Base-by-base conservation (phyloP, 1,140 invertebrate species). In the Choristoneura fumiferana region DNA sequence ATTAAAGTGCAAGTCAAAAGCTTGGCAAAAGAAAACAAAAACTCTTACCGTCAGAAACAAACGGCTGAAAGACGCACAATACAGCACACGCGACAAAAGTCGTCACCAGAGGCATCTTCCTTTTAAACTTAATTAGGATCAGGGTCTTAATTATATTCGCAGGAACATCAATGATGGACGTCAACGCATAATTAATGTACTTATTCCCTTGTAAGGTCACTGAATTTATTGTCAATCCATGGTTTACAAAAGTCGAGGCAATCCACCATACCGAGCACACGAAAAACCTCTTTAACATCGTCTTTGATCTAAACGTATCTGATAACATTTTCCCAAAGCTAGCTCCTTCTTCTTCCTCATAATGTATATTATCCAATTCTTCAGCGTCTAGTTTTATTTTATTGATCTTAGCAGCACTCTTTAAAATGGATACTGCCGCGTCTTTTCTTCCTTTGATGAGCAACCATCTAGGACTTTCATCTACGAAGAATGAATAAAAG, bases 181-280 rank as follows among this genome's bases (percentile, higher is more conserved):
- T 91, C n/a, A 93, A 79, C 1, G 92, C 92, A 68, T 93, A 95
- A 73, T 94, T 94, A n/a, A 93, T 69, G 76, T 95, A 95, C 63
- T 92, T 88, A 34, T 89, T 92, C 3, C 94, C 95, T 57, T 91
- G 92, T 29, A 97, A 87, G 8, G 93, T 91, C 1, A 95, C 94
- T 0, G 95, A 93, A 71, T 96, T 95, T 6, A 96, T 91, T 0
- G 93, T 93, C 15, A 97, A 69, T 0, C 95, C 95, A 72, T 96
- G 96, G 69, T 95, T 95, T 0, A 95, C 92, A 64, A 96, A 93
- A 0, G 93, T 92, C 56, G 92, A 93, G 0, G 93, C 92, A 1
- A 91, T 90, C 94, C 93, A 96, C 87, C 92, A 95, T 60, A 93
- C 90, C 8, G 91, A 91, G 58, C 94, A 93, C 8, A 92, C 92